Percentiles rank a stretch among this genome's conserved stretches.
These are phyloP conservation scores for Lepidurus couesii DNA, from an alignment of 1,140 invertebrate genomes.

Conservation along the genomic window DNA sequence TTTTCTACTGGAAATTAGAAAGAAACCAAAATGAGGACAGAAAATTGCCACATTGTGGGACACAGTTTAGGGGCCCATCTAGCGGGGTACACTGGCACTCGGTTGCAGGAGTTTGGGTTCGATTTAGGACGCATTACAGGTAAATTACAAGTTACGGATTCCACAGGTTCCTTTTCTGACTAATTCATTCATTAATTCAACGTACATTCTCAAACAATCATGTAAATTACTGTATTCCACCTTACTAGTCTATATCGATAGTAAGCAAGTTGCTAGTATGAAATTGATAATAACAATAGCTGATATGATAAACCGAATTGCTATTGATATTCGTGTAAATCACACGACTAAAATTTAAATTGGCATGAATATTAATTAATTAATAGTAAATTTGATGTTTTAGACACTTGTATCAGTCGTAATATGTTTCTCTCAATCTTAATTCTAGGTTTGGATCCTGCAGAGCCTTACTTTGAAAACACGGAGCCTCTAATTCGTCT, in stretches of 20 bases:
- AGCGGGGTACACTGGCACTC: conserved; percentile 73
- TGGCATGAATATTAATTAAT: too few relatives aligned
- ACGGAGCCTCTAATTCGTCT: conserved; percentile 72
- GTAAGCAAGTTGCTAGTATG: too few relatives aligned
- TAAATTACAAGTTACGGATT: conserved; percentile 37
- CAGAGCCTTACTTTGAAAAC: conserved; percentile 83
- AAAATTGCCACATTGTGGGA: conserved; percentile 70
- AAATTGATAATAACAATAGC: too few relatives aligned
- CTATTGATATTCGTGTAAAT: too few relatives aligned
- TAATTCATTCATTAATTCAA: too few relatives aligned
- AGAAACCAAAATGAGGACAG: conserved; percentile 46
- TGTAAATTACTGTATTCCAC: too few relatives aligned
- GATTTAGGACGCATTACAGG: conserved; percentile 61
- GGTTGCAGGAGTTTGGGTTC: conserved; percentile 56
- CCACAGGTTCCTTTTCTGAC: too few relatives aligned
- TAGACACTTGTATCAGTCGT: not conserved
- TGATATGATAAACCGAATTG: too few relatives aligned
- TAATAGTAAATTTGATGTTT: not conserved
- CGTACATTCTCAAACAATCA: too few relatives aligned
- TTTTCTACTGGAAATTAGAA: conserved; percentile 41
- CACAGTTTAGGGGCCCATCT: conserved; percentile 85
- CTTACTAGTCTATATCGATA: too few relatives aligned
- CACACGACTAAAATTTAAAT: too few relatives aligned
- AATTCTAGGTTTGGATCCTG: conserved; percentile 75
- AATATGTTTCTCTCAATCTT: conserved; percentile 16